phyloP scores from a whole-genome alignment of 2,113 vertebrate genomes.

The Pelecanoides urinatrix region DNA sequence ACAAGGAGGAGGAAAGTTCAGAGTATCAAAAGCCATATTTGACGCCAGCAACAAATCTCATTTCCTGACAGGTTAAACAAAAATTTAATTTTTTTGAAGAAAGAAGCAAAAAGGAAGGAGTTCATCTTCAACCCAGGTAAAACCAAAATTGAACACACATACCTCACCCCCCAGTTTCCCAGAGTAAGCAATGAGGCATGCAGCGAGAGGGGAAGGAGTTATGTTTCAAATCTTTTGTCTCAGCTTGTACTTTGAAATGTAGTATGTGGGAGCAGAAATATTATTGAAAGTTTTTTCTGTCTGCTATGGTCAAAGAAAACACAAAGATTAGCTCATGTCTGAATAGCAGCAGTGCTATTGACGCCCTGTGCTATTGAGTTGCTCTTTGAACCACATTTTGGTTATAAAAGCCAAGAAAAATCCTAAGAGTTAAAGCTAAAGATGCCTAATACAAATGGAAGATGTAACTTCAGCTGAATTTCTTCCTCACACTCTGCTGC shows the following conservation, averaged over 20 bases:
- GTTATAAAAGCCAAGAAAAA: background rate
- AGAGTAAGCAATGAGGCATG: background rate
- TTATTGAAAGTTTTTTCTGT: background rate
- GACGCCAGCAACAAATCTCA: background rate
- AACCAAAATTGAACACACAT: background rate
- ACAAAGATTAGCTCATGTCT: background rate
- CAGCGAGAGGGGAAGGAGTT: background rate
- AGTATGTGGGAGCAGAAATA: background rate
- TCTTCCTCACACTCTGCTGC: background rate
- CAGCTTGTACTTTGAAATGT: background rate
- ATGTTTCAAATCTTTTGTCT: background rate
- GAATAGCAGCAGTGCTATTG: background rate
- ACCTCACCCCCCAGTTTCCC: background rate
- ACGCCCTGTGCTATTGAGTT: background rate
- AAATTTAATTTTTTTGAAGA: background rate
- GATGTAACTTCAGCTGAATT: background rate
- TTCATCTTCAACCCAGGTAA: background rate
- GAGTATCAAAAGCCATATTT: background rate
- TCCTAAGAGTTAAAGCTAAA: background rate
- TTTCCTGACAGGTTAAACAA: background rate
- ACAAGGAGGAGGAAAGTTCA: background rate
- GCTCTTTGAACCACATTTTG: background rate
- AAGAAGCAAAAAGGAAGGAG: background rate
- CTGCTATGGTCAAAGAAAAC: background rate
- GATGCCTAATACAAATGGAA: background rate